Evolutionary conservation across 2,888 invertebrate genomes (phyloP).

Genomic region (Rhaphigaster nebulosa): DNA sequence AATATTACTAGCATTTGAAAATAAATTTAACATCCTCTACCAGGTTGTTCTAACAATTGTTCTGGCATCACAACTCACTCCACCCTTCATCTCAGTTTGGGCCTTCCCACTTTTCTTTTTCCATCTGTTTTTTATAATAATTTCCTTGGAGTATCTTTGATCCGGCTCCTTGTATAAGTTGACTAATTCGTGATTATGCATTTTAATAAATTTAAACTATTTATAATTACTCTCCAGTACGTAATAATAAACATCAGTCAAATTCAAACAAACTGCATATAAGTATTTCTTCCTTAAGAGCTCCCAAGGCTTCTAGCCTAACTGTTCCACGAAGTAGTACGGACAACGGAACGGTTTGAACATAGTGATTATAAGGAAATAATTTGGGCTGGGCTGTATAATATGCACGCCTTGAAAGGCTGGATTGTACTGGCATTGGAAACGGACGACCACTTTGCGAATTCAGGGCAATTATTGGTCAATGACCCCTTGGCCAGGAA

Average conservation of each 20-base stretch:
- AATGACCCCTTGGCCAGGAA: background rate
- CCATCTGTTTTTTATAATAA: too few relatives aligned
- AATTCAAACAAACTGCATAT: background rate
- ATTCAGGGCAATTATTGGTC: slow-evolving; percentile 30
- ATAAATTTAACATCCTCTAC: too few relatives aligned
- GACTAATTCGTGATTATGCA: too few relatives aligned
- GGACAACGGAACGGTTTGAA: background rate
- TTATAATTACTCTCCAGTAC: background rate
- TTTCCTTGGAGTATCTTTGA: too few relatives aligned
- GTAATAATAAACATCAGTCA: background rate
- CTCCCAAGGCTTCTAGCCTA: background rate
- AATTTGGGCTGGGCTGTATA: background rate
- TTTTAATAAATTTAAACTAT: too few relatives aligned
- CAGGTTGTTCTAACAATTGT: too few relatives aligned
- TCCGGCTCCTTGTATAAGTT: too few relatives aligned
- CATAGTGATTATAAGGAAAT: background rate
- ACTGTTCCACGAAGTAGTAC: background rate
- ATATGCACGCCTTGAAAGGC: background rate
- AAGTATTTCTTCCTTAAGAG: background rate
- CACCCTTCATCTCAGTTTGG: too few relatives aligned
- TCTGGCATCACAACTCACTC: too few relatives aligned
- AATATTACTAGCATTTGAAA: too few relatives aligned
- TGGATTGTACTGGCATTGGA: background rate
- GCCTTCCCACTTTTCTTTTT: too few relatives aligned
- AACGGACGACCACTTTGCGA: background rate